Evolutionary conservation across 2,113 vertebrate genomes (phyloP).

Genomic region (Turdus rufiventris): DNA sequence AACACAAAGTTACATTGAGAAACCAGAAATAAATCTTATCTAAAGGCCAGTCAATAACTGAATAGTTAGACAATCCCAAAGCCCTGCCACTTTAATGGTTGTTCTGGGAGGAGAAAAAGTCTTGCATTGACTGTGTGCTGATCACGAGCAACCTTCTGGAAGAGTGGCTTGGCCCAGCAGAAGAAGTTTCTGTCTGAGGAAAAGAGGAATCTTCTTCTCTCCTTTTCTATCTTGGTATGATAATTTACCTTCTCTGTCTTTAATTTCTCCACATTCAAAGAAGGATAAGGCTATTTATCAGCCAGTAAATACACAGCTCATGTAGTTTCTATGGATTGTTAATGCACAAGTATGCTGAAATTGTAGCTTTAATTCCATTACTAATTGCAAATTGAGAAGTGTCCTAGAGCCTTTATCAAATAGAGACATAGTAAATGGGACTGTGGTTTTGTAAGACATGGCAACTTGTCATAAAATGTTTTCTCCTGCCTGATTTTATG

Average conservation of each 20-base stretch:
- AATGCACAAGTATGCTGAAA: background rate
- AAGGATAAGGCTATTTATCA: background rate
- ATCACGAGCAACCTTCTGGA: background rate
- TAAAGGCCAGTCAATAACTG: background rate
- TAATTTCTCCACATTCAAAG: background rate
- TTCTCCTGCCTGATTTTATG: background rate
- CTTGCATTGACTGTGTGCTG: background rate
- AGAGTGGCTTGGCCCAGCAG: background rate
- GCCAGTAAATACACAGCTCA: background rate
- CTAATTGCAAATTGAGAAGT: background rate
- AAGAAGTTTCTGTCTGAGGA: background rate
- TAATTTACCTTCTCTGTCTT: background rate
- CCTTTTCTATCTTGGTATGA: background rate
- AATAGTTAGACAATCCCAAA: background rate
- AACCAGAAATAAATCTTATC: background rate
- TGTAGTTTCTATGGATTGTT: background rate
- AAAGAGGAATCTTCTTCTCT: background rate
- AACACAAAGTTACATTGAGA: conserved; percentile 13
- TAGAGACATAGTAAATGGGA: background rate
- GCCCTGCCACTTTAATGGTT: background rate
- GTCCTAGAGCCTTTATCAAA: background rate
- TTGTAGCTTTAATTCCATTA: background rate
- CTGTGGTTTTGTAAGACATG: background rate
- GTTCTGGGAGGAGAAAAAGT: background rate
- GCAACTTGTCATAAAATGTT: background rate